phyloP scores from a whole-genome alignment of 2,888 invertebrate genomes.

The Kuschelorhynchus macadamiae region DNA sequence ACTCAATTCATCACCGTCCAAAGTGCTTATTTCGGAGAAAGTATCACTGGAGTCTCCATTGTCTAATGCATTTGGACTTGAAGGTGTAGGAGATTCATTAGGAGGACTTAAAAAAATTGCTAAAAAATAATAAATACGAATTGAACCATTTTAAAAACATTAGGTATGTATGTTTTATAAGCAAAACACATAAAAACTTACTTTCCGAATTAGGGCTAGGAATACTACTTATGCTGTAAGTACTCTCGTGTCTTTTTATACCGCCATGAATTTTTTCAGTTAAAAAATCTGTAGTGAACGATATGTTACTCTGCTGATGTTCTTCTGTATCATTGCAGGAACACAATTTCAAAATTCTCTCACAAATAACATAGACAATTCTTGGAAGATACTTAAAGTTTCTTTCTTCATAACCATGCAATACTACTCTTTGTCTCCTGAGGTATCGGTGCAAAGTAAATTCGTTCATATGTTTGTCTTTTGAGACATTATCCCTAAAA shows the following conservation, averaged over 20 bases:
- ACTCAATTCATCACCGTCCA: slow-evolving; percentile 69
- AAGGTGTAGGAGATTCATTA: slow-evolving; percentile 56
- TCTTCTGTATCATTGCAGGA: slow-evolving; percentile 75
- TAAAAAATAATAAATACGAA: slow-evolving; percentile 17
- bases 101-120: slow-evolving; percentile 51
- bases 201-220: slow-evolving; percentile 61
- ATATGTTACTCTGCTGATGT: slow-evolving; percentile 71
- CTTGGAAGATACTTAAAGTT: slow-evolving; percentile 84
- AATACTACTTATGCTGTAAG: slow-evolving; percentile 62
- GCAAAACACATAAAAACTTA: slow-evolving; percentile 55
- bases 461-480: slow-evolving; percentile 71
- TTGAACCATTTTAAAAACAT: background rate
- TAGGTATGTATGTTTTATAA: no score
- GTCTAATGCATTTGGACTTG: slow-evolving; percentile 64
- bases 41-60: slow-evolving; percentile 59
- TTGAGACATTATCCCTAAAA: slow-evolving; percentile 66
- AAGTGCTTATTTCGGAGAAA: slow-evolving; percentile 61
- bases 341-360: slow-evolving; percentile 80
- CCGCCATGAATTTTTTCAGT: slow-evolving; percentile 60
- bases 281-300: slow-evolving; percentile 75
- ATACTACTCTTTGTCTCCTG: slow-evolving; percentile 77
- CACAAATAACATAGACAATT: slow-evolving; percentile 85
- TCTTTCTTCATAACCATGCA: slow-evolving; percentile 86
- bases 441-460: slow-evolving; percentile 81
- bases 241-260: slow-evolving; percentile 62